phyloP scores from a whole-genome alignment of 2,113 vertebrate genomes.

The Platichthys stellatus region DNA sequence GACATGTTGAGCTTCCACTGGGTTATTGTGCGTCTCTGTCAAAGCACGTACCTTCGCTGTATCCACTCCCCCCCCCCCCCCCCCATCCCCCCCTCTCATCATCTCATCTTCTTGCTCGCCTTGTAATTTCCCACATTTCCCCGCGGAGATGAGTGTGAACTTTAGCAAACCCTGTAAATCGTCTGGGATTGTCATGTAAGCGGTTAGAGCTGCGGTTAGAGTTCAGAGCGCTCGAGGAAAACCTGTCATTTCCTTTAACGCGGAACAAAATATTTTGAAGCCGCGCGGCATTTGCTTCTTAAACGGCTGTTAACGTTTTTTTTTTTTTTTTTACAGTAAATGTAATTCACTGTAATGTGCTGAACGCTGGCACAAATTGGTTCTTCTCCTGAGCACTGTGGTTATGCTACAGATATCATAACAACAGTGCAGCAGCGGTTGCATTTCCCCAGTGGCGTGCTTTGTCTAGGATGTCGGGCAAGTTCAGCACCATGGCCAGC shows the following conservation, averaged over 20 bases:
- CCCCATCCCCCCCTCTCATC: background rate
- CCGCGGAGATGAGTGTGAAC: background rate
- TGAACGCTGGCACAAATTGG: background rate
- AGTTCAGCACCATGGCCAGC: constrained; percentile 47
- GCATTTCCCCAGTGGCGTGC: background rate
- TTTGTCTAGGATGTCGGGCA: background rate
- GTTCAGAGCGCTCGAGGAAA: constrained; percentile 17
- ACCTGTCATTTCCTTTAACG: constrained; percentile 12
- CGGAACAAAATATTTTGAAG: background rate
- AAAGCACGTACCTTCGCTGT: background rate
- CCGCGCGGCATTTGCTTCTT: constrained; percentile 2
- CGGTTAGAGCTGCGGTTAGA: background rate
- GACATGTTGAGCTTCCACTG: background rate
- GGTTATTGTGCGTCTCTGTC: background rate
- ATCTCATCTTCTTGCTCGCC: background rate
- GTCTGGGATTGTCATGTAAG: background rate
- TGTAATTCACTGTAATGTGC: background rate
- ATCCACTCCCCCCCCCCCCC: background rate
- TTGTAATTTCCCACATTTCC: constrained; percentile 14
- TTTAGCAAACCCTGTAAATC: background rate
- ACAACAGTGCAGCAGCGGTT: constrained; percentile 19
- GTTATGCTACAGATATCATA: constrained; percentile 3
- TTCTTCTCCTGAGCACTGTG: background rate
- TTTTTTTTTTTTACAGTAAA: background rate
- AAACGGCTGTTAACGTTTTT: background rate